phyloP scores from a whole-genome alignment of 2,113 vertebrate genomes.

The Engystomops pustulosus region DNA sequence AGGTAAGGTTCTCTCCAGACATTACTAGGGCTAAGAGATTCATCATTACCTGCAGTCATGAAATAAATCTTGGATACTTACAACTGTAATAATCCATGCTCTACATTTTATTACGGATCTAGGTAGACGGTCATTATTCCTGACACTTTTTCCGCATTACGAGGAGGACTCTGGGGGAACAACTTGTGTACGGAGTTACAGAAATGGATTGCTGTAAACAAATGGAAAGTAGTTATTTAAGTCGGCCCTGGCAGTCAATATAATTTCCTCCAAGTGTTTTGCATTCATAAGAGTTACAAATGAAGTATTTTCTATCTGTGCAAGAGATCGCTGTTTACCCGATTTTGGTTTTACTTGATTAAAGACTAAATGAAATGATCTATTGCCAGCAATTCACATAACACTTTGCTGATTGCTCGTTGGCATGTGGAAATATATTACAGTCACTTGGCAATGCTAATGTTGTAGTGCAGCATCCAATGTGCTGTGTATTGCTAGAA shows the following conservation, averaged over 20 bases:
- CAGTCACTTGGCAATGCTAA: constrained; percentile 31
- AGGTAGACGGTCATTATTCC: constrained; percentile 86
- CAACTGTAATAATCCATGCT: constrained; percentile 84
- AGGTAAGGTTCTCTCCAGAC: constrained; percentile 86
- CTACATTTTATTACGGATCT: constrained; percentile 86
- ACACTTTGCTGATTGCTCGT: constrained; percentile 50
- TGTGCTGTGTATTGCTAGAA: not conserved
- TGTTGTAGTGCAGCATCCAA: not conserved
- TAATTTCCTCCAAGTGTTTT: constrained; percentile 81
- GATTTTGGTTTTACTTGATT: constrained; percentile 28
- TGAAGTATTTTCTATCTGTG: constrained; percentile 62
- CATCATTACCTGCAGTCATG: constrained; percentile 86
- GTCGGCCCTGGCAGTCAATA: constrained; percentile 72
- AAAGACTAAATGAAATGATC: constrained; percentile 41
- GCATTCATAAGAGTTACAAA: constrained; percentile 71
- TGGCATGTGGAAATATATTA: constrained; percentile 39
- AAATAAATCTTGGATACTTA: constrained; percentile 89
- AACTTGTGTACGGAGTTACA: constrained; percentile 76
- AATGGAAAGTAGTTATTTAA: constrained; percentile 77
- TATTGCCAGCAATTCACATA: constrained; percentile 44
- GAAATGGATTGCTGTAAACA: constrained; percentile 81
- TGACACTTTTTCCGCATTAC: constrained; percentile 84
- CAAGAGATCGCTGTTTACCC: constrained; percentile 39
- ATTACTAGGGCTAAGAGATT: constrained; percentile 89
- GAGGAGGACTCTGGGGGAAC: constrained; percentile 76